Evolutionary conservation across 1,140 invertebrate species (phyloP), one percentile per base, ranked within the genome.

Genomic region (Tyrophagus putrescentiae): DNA sequence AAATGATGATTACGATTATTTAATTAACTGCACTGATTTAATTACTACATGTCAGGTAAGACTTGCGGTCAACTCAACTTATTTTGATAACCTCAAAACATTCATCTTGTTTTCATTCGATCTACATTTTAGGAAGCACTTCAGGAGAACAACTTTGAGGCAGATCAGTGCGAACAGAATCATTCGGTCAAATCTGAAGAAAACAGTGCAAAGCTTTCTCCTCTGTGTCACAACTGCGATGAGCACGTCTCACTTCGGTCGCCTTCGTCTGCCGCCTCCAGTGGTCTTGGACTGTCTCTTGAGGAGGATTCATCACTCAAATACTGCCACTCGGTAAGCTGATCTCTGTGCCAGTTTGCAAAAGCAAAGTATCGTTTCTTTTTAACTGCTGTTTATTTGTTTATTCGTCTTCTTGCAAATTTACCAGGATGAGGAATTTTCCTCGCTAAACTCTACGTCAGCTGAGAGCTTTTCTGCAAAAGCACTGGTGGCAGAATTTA

Each of bases 1-100:
- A n/a, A 61, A 61, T 56, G 60, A 61, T 31, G 60, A 61, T 31
- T 61, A 61, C 29, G 50, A 56, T 16, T 61, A 61, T 44, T 28
- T 61, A 21, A 61, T 61, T 18, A 61, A 61, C 18, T 33, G 34
- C 36, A 61, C 32, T 34, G 60, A 61, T 32, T 54, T 61, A 9
- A 61, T 61, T 23, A 56, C 23, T 5, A 61, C 60, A 7, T 61
- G 60, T 57, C 50, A 44, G 33, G 60, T 56, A 45, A 25, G n/a
- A 29, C n/a, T n/a, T n/a, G n/a, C n/a, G n/a, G n/a, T n/a, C n/a
- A n/a, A n/a, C n/a, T n/a, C n/a, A n/a, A n/a, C n/a, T n/a, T n/a
- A n/a, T n/a, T n/a, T n/a, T n/a, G n/a, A n/a, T n/a, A n/a, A n/a
- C n/a, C n/a, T n/a, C n/a, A n/a, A n/a, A n/a, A n/a, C n/a, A n/a